A percentile compares a stretch with the other conserved stretches of the same genome.
These are phyloP conservation scores for Stratiolaelaps scimitus DNA, from an alignment of 1,140 invertebrate genomes.

Conservation along the genomic window DNA sequence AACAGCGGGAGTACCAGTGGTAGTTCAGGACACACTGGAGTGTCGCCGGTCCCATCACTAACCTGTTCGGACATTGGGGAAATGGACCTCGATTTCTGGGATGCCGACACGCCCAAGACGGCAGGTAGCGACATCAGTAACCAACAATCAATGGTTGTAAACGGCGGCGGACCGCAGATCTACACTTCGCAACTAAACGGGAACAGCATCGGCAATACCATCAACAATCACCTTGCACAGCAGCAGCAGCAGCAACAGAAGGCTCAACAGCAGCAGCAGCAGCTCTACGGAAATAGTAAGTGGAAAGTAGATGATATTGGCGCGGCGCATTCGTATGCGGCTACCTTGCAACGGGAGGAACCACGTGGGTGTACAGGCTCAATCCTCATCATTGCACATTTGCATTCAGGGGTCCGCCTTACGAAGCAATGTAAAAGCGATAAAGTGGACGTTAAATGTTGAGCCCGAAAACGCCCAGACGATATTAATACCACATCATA, in stretches of 20 bases:
- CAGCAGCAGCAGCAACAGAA: slow-evolving; percentile 10
- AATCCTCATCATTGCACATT: too few species aligned
- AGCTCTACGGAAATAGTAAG: slow-evolving; percentile 1
- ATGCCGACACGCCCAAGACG: slow-evolving; percentile 47
- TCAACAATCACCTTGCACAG: neutral
- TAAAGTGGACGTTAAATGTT: too few species aligned
- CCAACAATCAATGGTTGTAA: too few species aligned
- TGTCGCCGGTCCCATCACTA: slow-evolving; percentile 37
- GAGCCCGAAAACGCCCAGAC: too few species aligned
- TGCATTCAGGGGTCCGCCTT: too few species aligned
- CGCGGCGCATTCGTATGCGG: too few species aligned
- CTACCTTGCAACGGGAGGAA: too few species aligned
- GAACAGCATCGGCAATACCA: neutral
- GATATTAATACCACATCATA: too few species aligned
- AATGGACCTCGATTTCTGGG: slow-evolving; percentile 66
- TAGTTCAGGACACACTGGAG: slow-evolving; percentile 30
- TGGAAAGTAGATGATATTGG: too few species aligned
- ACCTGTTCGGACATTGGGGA: slow-evolving; percentile 51
- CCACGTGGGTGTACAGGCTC: too few species aligned
- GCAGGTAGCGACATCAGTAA: slow-evolving; percentile 26
- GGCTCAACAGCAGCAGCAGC: slow-evolving; percentile 24
- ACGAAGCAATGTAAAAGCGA: too few species aligned
- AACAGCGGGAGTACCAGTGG: neutral
- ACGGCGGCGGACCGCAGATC: too few species aligned
- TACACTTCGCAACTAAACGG: slow-evolving; percentile 8